A percentile compares a stretch with the other conserved stretches of the same genome.
Conservation (phyloP, 1,140 invertebrate genomes). For the Lithobius niger region DNA sequence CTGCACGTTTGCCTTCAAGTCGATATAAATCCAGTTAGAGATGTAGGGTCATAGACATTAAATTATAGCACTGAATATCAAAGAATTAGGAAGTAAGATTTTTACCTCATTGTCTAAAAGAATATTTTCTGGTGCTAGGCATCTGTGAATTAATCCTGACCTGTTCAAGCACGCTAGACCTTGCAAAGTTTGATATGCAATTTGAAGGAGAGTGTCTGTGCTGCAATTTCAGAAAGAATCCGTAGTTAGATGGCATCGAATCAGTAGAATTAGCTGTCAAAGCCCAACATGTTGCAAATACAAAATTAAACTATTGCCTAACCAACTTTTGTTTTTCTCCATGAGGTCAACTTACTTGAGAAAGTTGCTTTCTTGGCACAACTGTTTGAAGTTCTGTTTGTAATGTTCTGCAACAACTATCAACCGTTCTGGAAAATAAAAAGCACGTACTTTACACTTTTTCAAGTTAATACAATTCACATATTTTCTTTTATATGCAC, state of each 20-base stretch:
- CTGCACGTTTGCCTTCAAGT: no score
- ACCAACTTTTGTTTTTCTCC: no score
- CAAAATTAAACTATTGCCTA: no score
- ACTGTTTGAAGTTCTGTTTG: constrained; percentile 21
- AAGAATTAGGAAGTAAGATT: no score
- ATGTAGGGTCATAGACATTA: no score
- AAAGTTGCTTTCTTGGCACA: constrained; percentile 1
- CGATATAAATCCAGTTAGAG: no score
- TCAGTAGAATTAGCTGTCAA: no score
- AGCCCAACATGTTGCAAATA: no score
- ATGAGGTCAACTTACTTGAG: constrained; percentile 7
- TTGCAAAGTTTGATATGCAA: constrained; percentile 53
- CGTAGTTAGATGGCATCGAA: no score
- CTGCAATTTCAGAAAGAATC: background rate
- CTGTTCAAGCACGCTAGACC: constrained; percentile 60
- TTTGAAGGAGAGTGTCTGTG: constrained; percentile 25
- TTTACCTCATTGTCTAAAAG: constrained; percentile 49
- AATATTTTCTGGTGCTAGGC: constrained; percentile 70
- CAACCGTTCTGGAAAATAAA: constrained; percentile 58
- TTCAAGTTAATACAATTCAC: constrained; percentile 9
- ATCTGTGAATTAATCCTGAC: constrained; percentile 59
- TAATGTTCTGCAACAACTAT: constrained; percentile 78
- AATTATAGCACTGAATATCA: no score
- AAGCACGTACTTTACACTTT: background rate
- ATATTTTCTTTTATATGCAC: constrained; percentile 16